These are phyloP conservation scores for Aphodius sticticus DNA, from an alignment of 2,888 invertebrate species.

Conservation along the genomic window DNA sequence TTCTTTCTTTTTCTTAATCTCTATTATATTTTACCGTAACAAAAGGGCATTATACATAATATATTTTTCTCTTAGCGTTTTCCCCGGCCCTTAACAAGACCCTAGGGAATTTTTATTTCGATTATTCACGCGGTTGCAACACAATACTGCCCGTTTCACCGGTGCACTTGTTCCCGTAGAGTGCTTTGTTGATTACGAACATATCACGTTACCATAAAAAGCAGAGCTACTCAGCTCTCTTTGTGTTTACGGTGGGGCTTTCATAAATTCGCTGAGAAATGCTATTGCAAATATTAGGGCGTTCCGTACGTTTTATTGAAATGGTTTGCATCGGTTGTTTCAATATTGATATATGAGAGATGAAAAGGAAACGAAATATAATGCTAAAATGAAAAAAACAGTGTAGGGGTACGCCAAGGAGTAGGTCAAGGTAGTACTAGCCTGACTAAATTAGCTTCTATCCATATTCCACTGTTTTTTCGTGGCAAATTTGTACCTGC, in stretches of 20 bases:
- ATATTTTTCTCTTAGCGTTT: background rate
- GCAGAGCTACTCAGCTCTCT: background rate
- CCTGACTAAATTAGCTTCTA: too few relatives aligned
- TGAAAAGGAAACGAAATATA: too few relatives aligned
- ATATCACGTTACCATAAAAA: background rate
- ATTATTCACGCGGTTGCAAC: background rate
- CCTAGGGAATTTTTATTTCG: background rate
- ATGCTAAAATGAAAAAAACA: too few relatives aligned
- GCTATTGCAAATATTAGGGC: too few relatives aligned
- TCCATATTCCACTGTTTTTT: too few relatives aligned
- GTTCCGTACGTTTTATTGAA: too few relatives aligned
- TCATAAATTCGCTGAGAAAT: background rate
- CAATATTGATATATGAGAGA: too few relatives aligned
- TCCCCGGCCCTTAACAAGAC: background rate
- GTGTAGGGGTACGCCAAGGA: too few relatives aligned
- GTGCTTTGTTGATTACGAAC: background rate
- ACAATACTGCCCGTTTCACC: background rate
- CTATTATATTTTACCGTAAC: background rate
- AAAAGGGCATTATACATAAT: background rate
- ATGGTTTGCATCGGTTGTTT: too few relatives aligned
- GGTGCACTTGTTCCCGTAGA: background rate
- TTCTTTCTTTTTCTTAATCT: background rate
- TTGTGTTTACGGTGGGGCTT: background rate
- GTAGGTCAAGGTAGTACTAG: too few relatives aligned
- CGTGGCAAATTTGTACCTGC: background rate